Evolutionary conservation across 2,888 invertebrate genomes (phyloP), one percentile per base, ranked within the genome.

Genomic region (Heliconius charithonia): DNA sequence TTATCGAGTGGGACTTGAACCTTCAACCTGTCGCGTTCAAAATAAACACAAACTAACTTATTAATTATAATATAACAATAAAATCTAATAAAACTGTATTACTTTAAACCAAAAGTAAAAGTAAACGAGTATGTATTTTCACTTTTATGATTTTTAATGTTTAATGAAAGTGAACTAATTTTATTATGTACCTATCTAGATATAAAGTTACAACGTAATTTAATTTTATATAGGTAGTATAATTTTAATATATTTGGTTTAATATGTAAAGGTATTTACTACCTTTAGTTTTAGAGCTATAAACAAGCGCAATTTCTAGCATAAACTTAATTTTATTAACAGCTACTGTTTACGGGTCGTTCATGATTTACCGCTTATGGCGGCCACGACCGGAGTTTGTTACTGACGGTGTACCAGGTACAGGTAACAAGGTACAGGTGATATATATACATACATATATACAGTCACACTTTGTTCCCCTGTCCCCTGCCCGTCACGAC

Each of bases 341-440:
- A 25, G 77, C 79, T 75, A 62, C 75, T 76, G 78, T 78, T 76
- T 69, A 67, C 73, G 62, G 62, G 66, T 69, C 37, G 32, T 51
- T 37, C 51, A 70, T 74, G 78, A 80, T 79, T 80, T 79, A 79
- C 51, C 41, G 22, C 67, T 76, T 79, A 79, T 80, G 70, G 67
- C 56, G 74, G n/a, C 62, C 65, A 45, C 63, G 66, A 65, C 63
- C 77, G n/a, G 51, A 29, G 51, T 22, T 32, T 22, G 71, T 29
- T 71, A 56, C 71, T 71, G n/a, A 22, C 29, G 29, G 51, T 29
- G 69, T 70, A 70, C 56, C 9, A 45, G 1, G 1, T 45, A 16
- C 4, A 45, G 45, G 45, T 45, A 45, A 16, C 45, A 16, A 45
- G 29, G 29, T 29, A 29, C 4, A 29, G 1, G 3, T 32, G 4